phyloP scores from a whole-genome alignment of 2,797 vertebrate species.

The Podarcis lilfordi region DNA sequence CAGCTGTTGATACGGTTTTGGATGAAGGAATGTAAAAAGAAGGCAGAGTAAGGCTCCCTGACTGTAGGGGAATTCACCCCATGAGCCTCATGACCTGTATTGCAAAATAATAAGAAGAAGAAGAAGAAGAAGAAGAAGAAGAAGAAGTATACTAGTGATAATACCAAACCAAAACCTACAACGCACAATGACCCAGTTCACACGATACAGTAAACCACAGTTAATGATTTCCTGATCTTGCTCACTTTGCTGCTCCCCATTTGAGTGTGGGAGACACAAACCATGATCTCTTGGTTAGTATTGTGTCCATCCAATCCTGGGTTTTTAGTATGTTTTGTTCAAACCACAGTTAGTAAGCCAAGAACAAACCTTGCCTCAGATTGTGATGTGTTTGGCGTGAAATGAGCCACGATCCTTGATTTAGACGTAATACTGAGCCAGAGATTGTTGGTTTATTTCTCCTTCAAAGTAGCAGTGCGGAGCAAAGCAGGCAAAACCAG shows the following conservation, averaged over 20 bases:
- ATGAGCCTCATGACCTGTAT: not conserved
- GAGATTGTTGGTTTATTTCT: too few species aligned
- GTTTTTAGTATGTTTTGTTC: not conserved
- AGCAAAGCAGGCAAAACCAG: not conserved
- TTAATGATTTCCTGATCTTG: not conserved
- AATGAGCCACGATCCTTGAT: not conserved
- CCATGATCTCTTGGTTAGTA: not conserved
- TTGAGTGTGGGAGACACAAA: not conserved
- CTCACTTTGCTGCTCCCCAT: not conserved
- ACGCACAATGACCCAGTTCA: not conserved
- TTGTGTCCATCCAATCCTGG: not conserved
- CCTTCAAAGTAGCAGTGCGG: too few species aligned
- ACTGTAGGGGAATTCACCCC: not conserved
- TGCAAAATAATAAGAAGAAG: not conserved
- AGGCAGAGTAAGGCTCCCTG: not conserved
- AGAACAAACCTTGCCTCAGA: not conserved
- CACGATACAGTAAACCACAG: not conserved
- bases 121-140: too few species aligned
- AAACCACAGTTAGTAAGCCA: not conserved
- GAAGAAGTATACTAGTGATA: too few species aligned
- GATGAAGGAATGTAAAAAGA: not conserved
- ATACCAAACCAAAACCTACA: not conserved
- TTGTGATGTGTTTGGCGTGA: not conserved
- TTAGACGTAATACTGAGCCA: not conserved
- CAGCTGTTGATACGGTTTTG: conserved; percentile 12